These are phyloP conservation scores for Caenorhabditis afra DNA, from an alignment of 2,888 invertebrate species.

Conservation along the genomic window DNA sequence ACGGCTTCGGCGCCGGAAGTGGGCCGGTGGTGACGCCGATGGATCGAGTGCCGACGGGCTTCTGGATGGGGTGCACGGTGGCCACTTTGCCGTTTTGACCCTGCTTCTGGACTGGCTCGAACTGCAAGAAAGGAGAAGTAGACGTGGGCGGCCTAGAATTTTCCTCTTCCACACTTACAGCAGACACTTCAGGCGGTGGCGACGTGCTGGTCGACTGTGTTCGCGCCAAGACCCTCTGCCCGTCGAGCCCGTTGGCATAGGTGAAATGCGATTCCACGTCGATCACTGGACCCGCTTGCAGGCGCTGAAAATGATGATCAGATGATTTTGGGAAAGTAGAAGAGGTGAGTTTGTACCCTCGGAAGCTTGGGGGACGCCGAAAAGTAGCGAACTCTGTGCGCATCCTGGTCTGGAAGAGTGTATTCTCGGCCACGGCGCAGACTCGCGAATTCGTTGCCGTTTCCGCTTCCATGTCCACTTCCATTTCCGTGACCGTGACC, in stretches of 20 bases:
- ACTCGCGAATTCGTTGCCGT: conserved; percentile 59
- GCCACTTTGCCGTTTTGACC: background rate
- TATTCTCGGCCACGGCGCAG: conserved; percentile 67
- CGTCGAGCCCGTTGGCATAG: conserved; percentile 62
- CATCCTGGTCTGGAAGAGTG: conserved; percentile 53
- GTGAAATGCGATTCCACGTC: conserved; percentile 63
- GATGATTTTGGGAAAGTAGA: background rate
- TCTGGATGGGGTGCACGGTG: conserved; percentile 7
- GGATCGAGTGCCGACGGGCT: conserved; percentile 42
- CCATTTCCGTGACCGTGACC: background rate
- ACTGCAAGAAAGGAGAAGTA: conserved; percentile 13
- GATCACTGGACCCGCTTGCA: conserved; percentile 59
- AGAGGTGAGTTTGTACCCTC: too few relatives aligned
- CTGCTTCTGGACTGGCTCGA: conserved; percentile 28
- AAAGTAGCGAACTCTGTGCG: conserved; percentile 57
- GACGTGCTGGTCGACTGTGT: conserved; percentile 63
- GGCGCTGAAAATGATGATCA: conserved; percentile 20
- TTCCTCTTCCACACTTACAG: conserved; percentile 2
- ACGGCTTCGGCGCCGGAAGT: conserved; percentile 70
- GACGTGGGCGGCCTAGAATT: background rate
- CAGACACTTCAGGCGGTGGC: conserved; percentile 21
- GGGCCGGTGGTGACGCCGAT: conserved; percentile 69
- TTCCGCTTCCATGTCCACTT: background rate
- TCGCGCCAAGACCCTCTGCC: conserved; percentile 60
- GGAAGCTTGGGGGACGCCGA: conserved; percentile 67